Percentiles rank a stretch among this genome's conserved stretches.
phyloP scores from a whole-genome alignment of 2,888 invertebrate species.

The Labia minor region DNA sequence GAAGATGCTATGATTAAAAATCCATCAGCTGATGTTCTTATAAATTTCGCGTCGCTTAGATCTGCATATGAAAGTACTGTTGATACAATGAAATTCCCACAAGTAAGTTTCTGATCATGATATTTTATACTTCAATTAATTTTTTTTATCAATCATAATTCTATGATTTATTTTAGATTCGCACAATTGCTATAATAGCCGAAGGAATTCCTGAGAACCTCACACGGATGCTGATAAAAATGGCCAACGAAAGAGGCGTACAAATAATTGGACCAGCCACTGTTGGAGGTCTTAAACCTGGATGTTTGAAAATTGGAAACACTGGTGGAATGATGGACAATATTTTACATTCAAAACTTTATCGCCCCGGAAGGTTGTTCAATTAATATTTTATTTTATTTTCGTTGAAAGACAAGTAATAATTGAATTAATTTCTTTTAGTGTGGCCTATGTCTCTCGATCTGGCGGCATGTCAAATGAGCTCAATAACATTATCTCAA shows the following conservation, averaged over 20 bases:
- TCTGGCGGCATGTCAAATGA: constrained; percentile 99
- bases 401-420: not conserved
- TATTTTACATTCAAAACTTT: constrained; percentile 91
- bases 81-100: constrained; percentile 86
- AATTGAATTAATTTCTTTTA: constrained; percentile 33
- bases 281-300: constrained; percentile 96
- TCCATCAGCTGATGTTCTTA: constrained; percentile 85
- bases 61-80: constrained; percentile 95
- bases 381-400: not conserved
- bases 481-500: constrained; percentile 92
- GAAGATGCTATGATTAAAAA: constrained; percentile 91
- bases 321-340: constrained; percentile 99
- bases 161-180: no score
- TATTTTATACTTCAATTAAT: not conserved
- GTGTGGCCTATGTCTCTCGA: constrained; percentile 95
- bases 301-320: constrained; percentile 98
- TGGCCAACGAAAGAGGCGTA: constrained; percentile 73
- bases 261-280: constrained; percentile 89
- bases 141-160: no score
- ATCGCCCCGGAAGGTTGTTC: constrained; percentile 72
- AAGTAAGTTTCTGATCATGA: constrained; percentile 34
- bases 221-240: constrained; percentile 82
- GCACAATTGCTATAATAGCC: constrained; percentile 95
- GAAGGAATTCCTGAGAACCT: constrained; percentile 99
- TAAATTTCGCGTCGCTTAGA: constrained; percentile 94